Conservation (phyloP, 2,113 vertebrate species). For the Megaceryle maxima region DNA sequence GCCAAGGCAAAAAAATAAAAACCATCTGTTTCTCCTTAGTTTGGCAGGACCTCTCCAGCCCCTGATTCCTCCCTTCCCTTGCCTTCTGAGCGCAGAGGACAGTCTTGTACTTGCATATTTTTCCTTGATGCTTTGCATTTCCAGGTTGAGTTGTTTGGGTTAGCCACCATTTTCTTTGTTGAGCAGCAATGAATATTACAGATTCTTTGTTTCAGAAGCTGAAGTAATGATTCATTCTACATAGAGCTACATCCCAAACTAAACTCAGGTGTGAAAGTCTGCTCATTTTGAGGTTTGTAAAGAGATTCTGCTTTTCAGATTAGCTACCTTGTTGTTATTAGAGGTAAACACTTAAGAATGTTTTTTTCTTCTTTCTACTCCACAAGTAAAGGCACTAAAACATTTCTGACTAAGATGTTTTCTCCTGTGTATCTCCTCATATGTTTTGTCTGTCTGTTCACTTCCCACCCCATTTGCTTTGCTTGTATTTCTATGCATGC, state of each 20-base stretch:
- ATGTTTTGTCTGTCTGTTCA: background rate
- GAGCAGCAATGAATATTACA: background rate
- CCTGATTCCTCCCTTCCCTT: background rate
- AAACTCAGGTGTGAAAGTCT: background rate
- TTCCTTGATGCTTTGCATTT: background rate
- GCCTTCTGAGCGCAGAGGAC: background rate
- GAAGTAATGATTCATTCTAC: background rate
- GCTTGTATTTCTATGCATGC: background rate
- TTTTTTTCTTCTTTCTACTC: background rate
- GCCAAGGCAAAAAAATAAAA: rapidly evolving
- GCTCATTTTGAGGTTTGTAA: background rate
- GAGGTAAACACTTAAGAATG: background rate
- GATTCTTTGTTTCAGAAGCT: background rate
- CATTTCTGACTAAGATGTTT: background rate
- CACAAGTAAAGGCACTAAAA: background rate
- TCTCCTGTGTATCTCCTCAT: background rate
- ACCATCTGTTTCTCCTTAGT: background rate
- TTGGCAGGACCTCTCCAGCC: background rate
- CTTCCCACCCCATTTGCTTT: background rate
- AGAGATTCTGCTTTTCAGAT: background rate
- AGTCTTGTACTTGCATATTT: background rate
- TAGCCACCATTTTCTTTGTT: background rate
- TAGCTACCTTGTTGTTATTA: background rate
- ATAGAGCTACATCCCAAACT: background rate
- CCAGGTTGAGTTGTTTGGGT: background rate